Base-by-base conservation (phyloP, 2,888 invertebrate genomes). In the Eupithecia subfuscata region DNA sequence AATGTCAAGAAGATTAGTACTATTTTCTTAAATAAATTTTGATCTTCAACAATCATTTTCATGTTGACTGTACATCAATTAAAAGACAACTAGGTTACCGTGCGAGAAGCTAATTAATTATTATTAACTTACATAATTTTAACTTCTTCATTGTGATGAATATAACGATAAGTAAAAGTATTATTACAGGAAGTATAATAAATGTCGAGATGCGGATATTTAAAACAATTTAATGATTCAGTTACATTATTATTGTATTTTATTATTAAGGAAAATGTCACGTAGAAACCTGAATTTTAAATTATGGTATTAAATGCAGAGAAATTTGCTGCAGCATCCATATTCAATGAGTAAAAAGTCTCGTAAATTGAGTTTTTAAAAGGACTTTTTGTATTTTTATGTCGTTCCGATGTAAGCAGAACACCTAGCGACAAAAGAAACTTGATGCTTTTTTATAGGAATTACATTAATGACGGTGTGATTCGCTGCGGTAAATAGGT, bases 111-210 rank as follows among this genome's bases (percentile, higher is more conserved):
- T 56, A 69, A 43, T 64, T 69, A 72, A 73, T 70, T 67, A 60
- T 65, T 65, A 63, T 63, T 60, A 73, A 48, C 63, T 76, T 76
- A 76, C 63, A 70, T 76, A 76, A 76, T 64, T 16, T 65, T 18
- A 64, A 34, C 64, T 18, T 68, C 14, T 12, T 22, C 43, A 37
- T 64, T 45, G 40, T 65, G 43, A 63, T 64, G 70, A 60, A 56
- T 48, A 40, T 67, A 5, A 67, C 40, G 34, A 67, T 67, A 37
- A 11, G 65, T 67, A 67, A 37, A 37, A 40, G 2, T 37, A 12
- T 67, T 12, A n/a, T 40, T 37, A 37, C n/a, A 40, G n/a, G 18
- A 37, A 40, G 64, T 18, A 9, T 64, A 18, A 60, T 60, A 60
- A 60, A 60, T 60, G 60, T 25, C 60, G 22, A 22, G 12, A 60